Percentiles rank a stretch among this genome's conserved stretches.
Conservation (phyloP, 2,888 invertebrate species). For the Charanyca ferruginea region DNA sequence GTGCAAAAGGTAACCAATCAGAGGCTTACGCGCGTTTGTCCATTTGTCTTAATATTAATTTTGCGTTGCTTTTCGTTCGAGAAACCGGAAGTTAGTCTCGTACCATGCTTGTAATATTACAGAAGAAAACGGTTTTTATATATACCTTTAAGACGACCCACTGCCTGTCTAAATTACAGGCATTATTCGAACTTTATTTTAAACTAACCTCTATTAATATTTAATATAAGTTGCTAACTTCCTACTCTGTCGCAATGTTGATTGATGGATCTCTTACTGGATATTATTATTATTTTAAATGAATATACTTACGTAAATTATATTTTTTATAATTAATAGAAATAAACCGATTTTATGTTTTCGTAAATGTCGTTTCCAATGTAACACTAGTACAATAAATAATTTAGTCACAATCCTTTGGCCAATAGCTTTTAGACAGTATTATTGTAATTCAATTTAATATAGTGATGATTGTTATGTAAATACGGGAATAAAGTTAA, state of each 20-base stretch:
- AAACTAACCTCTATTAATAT: background rate
- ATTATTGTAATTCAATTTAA: constrained; percentile 59
- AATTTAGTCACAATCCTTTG: constrained; percentile 54
- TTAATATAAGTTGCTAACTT: constrained; percentile 26
- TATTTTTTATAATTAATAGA: constrained; percentile 41
- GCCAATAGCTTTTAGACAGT: constrained; percentile 61
- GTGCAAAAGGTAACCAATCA: no score
- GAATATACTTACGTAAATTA: constrained; percentile 40
- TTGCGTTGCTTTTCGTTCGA: no score
- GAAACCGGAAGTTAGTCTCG: background rate
- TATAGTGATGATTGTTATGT: constrained; percentile 51
- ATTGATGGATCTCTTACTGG: constrained; percentile 64
- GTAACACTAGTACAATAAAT: constrained; percentile 61
- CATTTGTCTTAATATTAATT: no score
- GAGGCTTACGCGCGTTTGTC: no score
- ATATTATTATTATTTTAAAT: constrained; percentile 55
- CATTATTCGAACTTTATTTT: constrained; percentile 8
- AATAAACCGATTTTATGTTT: constrained; percentile 44
- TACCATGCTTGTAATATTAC: constrained; percentile 10
- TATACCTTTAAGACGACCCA: no score
- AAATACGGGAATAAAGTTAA: constrained; percentile 53
- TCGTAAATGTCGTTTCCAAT: constrained; percentile 39
- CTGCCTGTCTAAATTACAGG: constrained; percentile 4
- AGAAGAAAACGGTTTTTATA: no score
- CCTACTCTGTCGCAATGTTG: constrained; percentile 52